Conservation (phyloP, 2,888 invertebrate genomes). For the Cyclophora albipunctata region DNA sequence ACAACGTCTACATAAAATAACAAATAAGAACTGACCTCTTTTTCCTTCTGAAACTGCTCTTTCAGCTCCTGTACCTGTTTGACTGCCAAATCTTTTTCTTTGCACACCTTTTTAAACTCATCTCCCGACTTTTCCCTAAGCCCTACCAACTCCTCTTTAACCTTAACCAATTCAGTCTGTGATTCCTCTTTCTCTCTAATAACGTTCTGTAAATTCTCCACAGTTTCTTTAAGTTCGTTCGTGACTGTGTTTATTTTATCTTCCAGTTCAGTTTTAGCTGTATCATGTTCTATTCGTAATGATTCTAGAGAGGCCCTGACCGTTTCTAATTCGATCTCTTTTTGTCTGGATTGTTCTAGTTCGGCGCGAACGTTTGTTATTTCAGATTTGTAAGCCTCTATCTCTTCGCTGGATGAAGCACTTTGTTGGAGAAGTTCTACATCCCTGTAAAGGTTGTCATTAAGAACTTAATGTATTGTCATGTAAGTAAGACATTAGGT, state of each 20-base stretch:
- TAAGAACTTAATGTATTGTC: too few species aligned
- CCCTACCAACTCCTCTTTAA: conserved; percentile 51
- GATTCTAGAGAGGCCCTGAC: conserved; percentile 60
- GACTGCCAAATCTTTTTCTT: conserved; percentile 53
- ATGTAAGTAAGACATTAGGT: too few species aligned
- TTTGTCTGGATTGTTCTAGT: conserved; percentile 71
- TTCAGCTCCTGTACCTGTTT: conserved; percentile 48
- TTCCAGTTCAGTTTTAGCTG: conserved; percentile 54
- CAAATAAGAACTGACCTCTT: conserved; percentile 49
- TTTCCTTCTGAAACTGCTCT: conserved; percentile 50
- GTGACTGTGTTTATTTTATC: conserved; percentile 48
- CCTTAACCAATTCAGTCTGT: conserved; percentile 48
- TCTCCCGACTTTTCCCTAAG: conserved; percentile 54
- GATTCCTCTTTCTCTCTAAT: conserved; percentile 50
- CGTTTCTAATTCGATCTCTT: conserved; percentile 66
- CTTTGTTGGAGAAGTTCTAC: conserved; percentile 66
- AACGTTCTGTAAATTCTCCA: conserved; percentile 44
- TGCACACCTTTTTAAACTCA: conserved; percentile 52
- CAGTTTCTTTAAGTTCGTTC: conserved; percentile 55
- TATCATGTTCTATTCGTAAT: conserved; percentile 62
- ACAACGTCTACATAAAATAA: not conserved
- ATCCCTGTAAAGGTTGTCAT: conserved; percentile 36
- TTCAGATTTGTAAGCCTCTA: conserved; percentile 62
- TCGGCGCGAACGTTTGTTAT: conserved; percentile 54
- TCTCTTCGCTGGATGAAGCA: conserved; percentile 62